phyloP scores from a whole-genome alignment of 2,888 invertebrate genomes.

The Hirtodrosophila histrioides region DNA sequence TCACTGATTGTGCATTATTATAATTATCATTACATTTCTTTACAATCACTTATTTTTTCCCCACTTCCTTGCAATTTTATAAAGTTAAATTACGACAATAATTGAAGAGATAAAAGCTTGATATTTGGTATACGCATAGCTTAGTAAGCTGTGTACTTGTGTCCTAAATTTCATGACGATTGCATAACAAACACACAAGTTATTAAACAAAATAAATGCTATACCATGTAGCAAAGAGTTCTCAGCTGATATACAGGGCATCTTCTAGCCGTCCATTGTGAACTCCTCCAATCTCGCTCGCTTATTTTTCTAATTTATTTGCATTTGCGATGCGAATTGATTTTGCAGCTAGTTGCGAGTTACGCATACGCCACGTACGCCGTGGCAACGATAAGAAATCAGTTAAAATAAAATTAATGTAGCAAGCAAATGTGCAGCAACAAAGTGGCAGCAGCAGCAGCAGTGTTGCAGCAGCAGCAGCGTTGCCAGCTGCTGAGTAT shows the following conservation, averaged over 20 bases:
- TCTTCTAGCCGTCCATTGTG: fast-evolving
- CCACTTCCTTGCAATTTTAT: no score
- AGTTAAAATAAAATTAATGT: conserved; percentile 68
- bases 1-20: no score
- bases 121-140: background rate
- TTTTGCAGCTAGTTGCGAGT: conserved; percentile 56
- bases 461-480: background rate
- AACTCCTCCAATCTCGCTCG: background rate
- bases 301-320: conserved; percentile 61
- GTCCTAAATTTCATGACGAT: no score
- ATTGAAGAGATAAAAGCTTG: no score
- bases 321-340: conserved; percentile 60
- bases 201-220: no score
- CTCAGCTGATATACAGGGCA: conserved; percentile 15
- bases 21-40: no score
- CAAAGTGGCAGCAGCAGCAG: conserved; percentile 18
- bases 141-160: no score
- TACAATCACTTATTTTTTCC: no score
- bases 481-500: conserved; percentile 34
- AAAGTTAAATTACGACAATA: no score
- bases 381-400: conserved; percentile 68
- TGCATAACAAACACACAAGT: no score
- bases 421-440: conserved; percentile 34
- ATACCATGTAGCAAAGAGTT: no score
- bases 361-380: conserved; percentile 68